phyloP scores from a whole-genome alignment of 2,113 vertebrate species.

The Pteronura brasiliensis region DNA sequence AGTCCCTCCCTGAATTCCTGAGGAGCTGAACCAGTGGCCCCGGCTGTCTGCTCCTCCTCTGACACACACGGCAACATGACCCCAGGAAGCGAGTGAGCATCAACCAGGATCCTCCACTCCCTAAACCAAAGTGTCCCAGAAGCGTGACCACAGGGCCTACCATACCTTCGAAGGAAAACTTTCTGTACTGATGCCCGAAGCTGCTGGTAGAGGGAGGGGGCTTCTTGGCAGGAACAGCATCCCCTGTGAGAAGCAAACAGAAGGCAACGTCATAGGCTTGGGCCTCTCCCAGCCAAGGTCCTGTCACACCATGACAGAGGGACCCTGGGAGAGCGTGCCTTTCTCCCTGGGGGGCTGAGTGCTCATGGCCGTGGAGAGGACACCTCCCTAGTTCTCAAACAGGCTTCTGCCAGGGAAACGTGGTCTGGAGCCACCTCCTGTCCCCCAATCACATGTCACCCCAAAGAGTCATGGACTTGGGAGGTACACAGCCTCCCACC shows the following conservation, averaged over 20 bases:
- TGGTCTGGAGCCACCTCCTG: neutral
- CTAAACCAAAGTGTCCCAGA: neutral
- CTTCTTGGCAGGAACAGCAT: constrained; percentile 63
- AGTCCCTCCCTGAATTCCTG: neutral
- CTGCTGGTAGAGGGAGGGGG: constrained; percentile 69
- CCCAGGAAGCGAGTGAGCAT: neutral
- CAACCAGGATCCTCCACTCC: neutral
- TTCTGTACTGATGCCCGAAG: constrained; percentile 77
- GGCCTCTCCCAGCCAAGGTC: neutral
- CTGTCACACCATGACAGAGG: neutral
- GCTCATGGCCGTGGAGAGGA: neutral
- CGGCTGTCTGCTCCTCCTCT: no score
- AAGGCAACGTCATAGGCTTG: neutral
- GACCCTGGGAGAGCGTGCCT: fast-evolving
- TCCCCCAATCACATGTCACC: neutral
- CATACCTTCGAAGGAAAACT: constrained; percentile 87
- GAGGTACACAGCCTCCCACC: no score
- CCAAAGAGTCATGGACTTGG: neutral
- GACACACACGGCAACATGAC: neutral
- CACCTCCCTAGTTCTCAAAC: neutral
- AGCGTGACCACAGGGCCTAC: fast-evolving
- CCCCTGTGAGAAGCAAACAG: constrained; percentile 30
- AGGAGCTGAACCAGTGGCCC: neutral
- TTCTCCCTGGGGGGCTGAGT: neutral
- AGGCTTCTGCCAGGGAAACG: neutral